Evolutionary conservation across 2,888 invertebrate species (phyloP), one percentile per base, ranked within the genome.

Genomic region (Carcina quercana): DNA sequence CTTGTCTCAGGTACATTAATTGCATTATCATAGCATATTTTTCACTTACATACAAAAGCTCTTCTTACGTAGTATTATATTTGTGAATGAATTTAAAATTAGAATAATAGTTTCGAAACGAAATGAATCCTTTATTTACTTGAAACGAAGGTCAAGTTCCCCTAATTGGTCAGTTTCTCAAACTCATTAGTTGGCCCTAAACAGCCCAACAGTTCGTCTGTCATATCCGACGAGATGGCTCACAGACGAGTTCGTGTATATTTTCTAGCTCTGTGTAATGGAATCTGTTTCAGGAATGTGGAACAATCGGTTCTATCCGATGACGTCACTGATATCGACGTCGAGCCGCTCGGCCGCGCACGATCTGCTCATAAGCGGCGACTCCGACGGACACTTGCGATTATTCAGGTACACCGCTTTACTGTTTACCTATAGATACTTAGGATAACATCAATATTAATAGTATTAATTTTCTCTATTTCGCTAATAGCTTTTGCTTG

Each of bases 251-350:
- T n/a, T n/a, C n/a, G n/a, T n/a, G n/a, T n/a, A n/a, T n/a, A n/a
- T n/a, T n/a, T n/a, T n/a, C n/a, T n/a, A n/a, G n/a, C n/a, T n/a
- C n/a, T n/a, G n/a, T n/a, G n/a, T n/a, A n/a, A n/a, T n/a, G n/a
- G n/a, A n/a, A 25, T 24, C 43, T 40, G 32, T 61, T 74, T 26
- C 51, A 91, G 92, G 92, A 30, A 91, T 94, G 76, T 95, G 95
- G 95, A 95, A 93, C 60, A 95, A 95, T 64, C 88, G 94, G 13
- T 95, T 92, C 70, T 95, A 95, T 56, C 92, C 93, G 17, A 89
- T 91, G 87, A 91, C 91, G 15, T 91, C 93, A n/a, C 86, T 94
- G 26, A 87, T 94, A 42, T 89, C 93, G 24, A 91, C 94, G 2
- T 91, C 92, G 6, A 92, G 92, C 72, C 88, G 94, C 40, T 91